Evolutionary conservation across 1,140 invertebrate species (phyloP), one percentile per base, ranked within the genome.

Genomic region (Drosophila oshimai): DNA sequence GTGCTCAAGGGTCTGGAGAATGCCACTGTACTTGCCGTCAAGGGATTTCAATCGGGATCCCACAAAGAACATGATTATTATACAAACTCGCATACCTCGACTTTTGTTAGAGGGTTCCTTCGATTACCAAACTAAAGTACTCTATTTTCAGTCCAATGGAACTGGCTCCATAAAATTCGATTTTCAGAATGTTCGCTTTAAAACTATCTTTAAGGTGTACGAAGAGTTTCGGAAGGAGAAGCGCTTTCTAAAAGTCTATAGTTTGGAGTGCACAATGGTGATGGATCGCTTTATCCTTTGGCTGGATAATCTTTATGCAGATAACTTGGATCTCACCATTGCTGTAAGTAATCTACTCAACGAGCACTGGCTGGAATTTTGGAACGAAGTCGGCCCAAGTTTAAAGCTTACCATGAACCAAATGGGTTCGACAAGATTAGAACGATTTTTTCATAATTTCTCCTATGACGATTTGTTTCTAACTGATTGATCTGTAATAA

Each of bases 381-480:
- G 74, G 74, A 75, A 76, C 39, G 67, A 77, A 13, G 13, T 77
- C 3, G 65, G 72, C 3, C 20, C 67, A 6, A 55, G 28, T 6
- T n/a, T 76, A 1, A 3, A 74, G 1, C 72, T 55, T 0, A 9
- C n/a, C 1, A 6, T 54, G 0, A 61, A 13, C 6, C 28, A 22
- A 31, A 26, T 34, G 50, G 58, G 28, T 3, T 49, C 42, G 0
- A 20, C 34, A 6, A 18, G 0, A 2, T 13, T 41, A n/a, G 10
- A 24, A 0, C 6, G 36, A 6, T 37, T 77, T 0, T 45, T 45
- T 6, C 6, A 29, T 3, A 12, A 17, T 0, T 47, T 50, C 6
- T 5, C 67, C 10, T 77, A 77, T 45, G 67, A 76, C 51, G 74
- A 71, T 6, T 5, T 76, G 34, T 78, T 78, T 42, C 22, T 67